phyloP scores from a whole-genome alignment of 2,888 invertebrate genomes.

The Agrochola macilenta region DNA sequence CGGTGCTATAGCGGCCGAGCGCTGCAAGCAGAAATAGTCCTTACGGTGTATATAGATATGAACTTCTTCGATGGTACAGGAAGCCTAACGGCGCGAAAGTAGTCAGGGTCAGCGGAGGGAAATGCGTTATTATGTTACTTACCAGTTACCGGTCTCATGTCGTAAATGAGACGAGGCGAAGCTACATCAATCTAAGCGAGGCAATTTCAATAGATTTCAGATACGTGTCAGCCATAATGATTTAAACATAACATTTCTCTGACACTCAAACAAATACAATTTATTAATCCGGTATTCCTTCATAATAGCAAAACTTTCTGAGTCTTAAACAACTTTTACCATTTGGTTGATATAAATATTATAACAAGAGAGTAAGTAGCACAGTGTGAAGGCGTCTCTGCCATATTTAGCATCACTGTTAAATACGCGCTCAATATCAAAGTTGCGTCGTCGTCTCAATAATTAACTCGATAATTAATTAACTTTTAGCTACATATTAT shows the following conservation, averaged over 20 bases:
- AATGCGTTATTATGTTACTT: constrained; percentile 37
- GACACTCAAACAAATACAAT: constrained; percentile 5
- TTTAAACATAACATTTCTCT: not conserved
- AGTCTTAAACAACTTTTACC: constrained; percentile 42
- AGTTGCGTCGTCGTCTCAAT: not conserved
- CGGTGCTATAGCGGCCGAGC: no score
- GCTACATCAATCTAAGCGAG: not conserved
- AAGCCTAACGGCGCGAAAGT: constrained; percentile 21
- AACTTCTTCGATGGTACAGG: no score
- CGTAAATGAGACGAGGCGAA: constrained; percentile 10
- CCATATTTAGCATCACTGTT: constrained; percentile 33
- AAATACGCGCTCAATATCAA: constrained; percentile 12
- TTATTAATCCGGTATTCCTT: constrained; percentile 20
- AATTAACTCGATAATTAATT: constrained; percentile 11
- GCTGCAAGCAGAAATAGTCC: no score
- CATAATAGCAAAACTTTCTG: constrained; percentile 9
- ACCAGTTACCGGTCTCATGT: constrained; percentile 15
- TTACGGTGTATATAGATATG: no score
- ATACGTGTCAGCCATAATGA: not conserved
- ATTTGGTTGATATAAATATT: constrained; percentile 39
- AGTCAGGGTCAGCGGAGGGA: constrained; percentile 15
- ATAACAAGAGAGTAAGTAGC: constrained; percentile 33
- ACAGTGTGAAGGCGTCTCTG: constrained; percentile 30
- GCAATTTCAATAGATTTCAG: not conserved
- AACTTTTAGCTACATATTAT: not conserved